Conservation (phyloP, 2,888 invertebrate genomes). For the Lottia gigantea region DNA sequence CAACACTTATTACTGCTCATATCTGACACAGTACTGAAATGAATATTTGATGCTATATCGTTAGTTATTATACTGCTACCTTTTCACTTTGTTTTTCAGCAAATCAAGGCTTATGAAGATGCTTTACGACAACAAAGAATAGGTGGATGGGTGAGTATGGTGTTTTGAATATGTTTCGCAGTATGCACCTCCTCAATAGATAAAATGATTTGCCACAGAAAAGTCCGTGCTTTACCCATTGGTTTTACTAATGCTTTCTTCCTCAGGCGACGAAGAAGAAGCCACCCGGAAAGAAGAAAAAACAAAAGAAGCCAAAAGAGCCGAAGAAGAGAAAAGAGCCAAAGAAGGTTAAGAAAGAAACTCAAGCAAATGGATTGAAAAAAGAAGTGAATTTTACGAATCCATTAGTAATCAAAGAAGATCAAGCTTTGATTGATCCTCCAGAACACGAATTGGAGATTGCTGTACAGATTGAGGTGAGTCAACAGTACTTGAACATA, state of each 20-base stretch:
- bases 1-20: background rate
- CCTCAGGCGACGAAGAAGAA: too few species aligned
- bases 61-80: too few species aligned
- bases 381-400: slow-evolving; percentile 51
- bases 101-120: slow-evolving; percentile 62
- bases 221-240: too few species aligned
- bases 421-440: slow-evolving; percentile 51
- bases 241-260: too few species aligned
- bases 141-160: slow-evolving; percentile 54
- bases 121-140: slow-evolving; percentile 55
- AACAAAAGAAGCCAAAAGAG: slow-evolving; percentile 32
- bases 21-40: too few species aligned
- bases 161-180: background rate
- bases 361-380: slow-evolving; percentile 34
- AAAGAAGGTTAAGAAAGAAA: slow-evolving; percentile 33
- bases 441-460: slow-evolving; percentile 47
- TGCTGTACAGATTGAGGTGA: slow-evolving; percentile 53
- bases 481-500: background rate
- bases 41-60: too few species aligned
- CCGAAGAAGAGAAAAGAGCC: slow-evolving; percentile 22
- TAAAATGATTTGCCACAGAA: too few species aligned
- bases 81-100: slow-evolving; percentile 36
- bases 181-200: too few species aligned
- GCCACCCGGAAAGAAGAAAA: slow-evolving; percentile 21
- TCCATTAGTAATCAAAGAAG: slow-evolving; percentile 47